Conservation (phyloP, 2,113 vertebrate genomes). For the Melanotaenia duboulayi region DNA sequence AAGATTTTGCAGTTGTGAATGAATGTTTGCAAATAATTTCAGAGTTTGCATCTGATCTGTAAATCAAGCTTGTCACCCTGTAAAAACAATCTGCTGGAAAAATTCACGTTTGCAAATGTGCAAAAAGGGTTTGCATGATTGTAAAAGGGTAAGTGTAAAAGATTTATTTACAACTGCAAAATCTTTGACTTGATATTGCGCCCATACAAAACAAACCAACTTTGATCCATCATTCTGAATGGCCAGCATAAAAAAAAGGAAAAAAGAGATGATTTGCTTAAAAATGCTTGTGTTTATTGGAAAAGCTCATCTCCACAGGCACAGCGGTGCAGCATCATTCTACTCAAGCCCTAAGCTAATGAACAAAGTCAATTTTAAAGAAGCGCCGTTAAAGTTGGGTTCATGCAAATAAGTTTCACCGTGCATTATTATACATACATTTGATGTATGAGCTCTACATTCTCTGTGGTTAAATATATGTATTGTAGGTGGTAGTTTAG, state of each 20-base stretch:
- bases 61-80: no score
- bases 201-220: no score
- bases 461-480: constrained; percentile 37
- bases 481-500: constrained; percentile 12
- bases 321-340: constrained; percentile 59
- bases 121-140: no score
- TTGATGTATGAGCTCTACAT: constrained; percentile 47
- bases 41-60: no score
- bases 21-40: no score
- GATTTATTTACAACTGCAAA: no score
- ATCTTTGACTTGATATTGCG: no score
- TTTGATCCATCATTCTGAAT: background rate
- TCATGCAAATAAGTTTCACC: constrained; percentile 57
- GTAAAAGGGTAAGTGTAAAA: no score
- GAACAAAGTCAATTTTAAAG: constrained; percentile 15
- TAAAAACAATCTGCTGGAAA: no score
- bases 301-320: constrained; percentile 68
- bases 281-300: constrained; percentile 59
- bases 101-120: no score
- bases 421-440: constrained; percentile 62
- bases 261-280: constrained; percentile 7
- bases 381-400: constrained; percentile 35
- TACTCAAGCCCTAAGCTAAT: constrained; percentile 28
- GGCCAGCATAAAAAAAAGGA: background rate
- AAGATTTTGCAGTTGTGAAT: no score